Evolutionary conservation across 53 echinoderm and acorn worm species (phyloP), one percentile per base, ranked within the genome.

Genomic region (Holothuria leucospilota): DNA sequence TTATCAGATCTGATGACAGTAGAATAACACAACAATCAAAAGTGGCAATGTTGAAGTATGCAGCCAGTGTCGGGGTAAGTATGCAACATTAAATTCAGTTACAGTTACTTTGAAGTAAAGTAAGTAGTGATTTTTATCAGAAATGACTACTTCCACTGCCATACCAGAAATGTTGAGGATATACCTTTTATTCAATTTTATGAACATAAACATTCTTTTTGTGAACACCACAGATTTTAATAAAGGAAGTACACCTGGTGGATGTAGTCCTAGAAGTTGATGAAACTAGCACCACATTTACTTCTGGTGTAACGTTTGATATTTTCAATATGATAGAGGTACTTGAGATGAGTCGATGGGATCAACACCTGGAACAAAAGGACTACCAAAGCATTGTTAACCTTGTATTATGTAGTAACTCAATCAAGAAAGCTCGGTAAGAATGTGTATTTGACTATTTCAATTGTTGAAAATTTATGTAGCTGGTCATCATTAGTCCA

Each of bases 1-100:
- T 41, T 41, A 70, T 70, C 71, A 70, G 38, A 18, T 70, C 71
- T 70, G 71, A 70, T 20, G 71, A 70, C 41, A 70, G 41, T 34
- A 38, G 15, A 13, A 20, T 70, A 25, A 20, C 41, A 34, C 71
- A 39, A 41, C 38, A 41, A 13, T 15, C 71, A 34, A 70, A 70
- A 27, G 71, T 70, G 13, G 38, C 71, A 20, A 29, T 70, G 34
- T 20, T 70, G 39, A 70, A 5, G 9, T 70, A 20, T 70, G 71
- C 71, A 20, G 38, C 71, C 20, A 27, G 20, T 5, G 38, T 41
- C 20, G 20, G 41, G 71, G 71, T 70, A 70, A 61, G 34, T 34
- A 34, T 34, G 34, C 34, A 34, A 34, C 34, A 34, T 34, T 34
- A 34, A 34, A 3, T 34, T 1, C 34, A 34, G 34, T 34, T 34